Conservation (phyloP, 2,888 invertebrate species). For the Sericinus montela region DNA sequence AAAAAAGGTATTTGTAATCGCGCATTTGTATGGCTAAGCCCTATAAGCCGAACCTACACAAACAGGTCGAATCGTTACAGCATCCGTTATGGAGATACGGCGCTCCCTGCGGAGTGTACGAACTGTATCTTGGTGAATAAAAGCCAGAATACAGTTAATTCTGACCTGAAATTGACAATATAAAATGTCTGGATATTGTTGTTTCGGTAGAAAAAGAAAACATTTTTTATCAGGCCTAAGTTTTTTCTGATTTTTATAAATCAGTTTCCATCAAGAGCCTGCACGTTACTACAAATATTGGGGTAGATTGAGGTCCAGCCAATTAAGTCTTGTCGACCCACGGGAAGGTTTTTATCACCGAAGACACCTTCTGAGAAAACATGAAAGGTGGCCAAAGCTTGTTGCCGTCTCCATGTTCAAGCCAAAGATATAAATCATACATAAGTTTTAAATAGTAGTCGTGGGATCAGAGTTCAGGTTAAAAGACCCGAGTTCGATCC, state of each 20-base stretch:
- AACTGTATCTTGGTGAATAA: background rate
- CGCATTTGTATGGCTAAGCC: slow-evolving; percentile 14
- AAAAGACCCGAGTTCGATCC: no score
- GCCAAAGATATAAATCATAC: no score
- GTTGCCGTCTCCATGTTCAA: no score
- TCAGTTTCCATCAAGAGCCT: no score
- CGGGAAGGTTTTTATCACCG: no score
- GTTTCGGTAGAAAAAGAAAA: background rate
- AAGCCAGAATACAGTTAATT: slow-evolving; percentile 3
- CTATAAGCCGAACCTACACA: slow-evolving; percentile 17
- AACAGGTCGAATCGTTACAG: slow-evolving; percentile 18
- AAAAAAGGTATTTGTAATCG: slow-evolving; percentile 19
- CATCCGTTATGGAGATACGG: slow-evolving; percentile 16
- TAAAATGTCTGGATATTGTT: background rate
- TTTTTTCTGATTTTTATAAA: background rate
- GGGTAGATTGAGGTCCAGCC: no score
- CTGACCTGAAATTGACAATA: slow-evolving; percentile 1
- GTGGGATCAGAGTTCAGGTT: no score
- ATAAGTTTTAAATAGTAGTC: no score
- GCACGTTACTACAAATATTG: no score
- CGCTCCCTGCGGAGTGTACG: slow-evolving; percentile 2
- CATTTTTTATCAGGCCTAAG: background rate
- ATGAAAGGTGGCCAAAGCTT: no score
- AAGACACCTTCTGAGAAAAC: no score
- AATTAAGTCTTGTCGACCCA: no score